A percentile compares a stretch with the other conserved stretches of the same genome.
These are phyloP conservation scores for Emys orbicularis DNA, from an alignment of 2,797 vertebrate genomes.

Conservation along the genomic window DNA sequence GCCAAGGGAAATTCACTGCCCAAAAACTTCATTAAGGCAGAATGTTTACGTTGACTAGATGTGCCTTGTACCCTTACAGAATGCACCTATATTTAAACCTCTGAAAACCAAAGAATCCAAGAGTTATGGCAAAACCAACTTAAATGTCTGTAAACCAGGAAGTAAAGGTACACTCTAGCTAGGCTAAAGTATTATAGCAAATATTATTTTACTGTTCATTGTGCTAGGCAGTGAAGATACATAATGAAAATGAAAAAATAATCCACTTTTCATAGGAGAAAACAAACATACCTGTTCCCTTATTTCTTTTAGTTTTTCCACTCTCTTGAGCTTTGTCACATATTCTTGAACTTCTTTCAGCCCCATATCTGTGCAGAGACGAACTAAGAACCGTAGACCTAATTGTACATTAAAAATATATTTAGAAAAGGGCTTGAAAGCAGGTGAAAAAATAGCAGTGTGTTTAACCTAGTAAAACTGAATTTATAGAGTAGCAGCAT, in stretches of 20 bases:
- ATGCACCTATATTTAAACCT: neutral
- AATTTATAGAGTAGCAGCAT: neutral
- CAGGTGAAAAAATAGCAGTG: neutral
- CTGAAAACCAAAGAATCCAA: neutral
- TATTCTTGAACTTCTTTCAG: constrained; percentile 96
- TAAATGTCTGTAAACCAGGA: neutral
- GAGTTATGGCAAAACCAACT: neutral
- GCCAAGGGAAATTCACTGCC: neutral
- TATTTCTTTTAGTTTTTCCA: constrained; percentile 96
- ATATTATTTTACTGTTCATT: neutral
- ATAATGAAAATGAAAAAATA: neutral
- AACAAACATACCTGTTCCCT: constrained; percentile 90
- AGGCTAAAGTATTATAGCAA: neutral
- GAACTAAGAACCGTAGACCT: constrained; percentile 95
- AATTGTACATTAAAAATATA: constrained; percentile 49
- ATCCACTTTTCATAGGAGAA: neutral
- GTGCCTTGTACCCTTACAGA: neutral
- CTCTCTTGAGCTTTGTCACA: constrained; percentile 93
- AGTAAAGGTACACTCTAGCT: neutral
- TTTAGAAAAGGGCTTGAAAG: constrained; percentile 11
- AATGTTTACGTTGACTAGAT: neutral
- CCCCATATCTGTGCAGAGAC: constrained; percentile 94
- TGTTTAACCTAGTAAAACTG: neutral
- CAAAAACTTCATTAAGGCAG: neutral
- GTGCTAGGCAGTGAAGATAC: fast-evolving